Conservation (phyloP, 1,140 invertebrate species). For the Belonocnema kinseyi region DNA sequence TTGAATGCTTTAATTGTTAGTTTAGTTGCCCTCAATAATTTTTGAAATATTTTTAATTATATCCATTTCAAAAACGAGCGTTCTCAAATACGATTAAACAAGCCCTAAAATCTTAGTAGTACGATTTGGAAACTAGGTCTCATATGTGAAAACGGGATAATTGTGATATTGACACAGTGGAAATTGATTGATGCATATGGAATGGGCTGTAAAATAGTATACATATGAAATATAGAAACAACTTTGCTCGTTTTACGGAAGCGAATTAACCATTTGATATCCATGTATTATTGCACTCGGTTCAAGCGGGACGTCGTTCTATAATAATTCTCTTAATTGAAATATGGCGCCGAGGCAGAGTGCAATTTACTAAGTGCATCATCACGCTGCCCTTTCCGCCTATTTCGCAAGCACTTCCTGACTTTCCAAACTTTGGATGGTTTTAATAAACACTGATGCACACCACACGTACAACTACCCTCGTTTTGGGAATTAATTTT, state of each 20-base stretch:
- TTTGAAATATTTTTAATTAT: no score
- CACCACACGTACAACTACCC: background rate
- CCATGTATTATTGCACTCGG: conserved; percentile 6
- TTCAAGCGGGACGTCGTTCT: conserved; percentile 55
- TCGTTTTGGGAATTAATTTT: conserved; percentile 8
- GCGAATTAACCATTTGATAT: conserved; percentile 28
- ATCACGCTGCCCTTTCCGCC: conserved; percentile 35
- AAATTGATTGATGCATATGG: background rate
- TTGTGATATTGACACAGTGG: conserved; percentile 12
- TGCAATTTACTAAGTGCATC: conserved; percentile 56
- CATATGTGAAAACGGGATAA: background rate
- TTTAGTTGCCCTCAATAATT: no score
- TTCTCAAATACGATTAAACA: no score
- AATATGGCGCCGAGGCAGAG: conserved; percentile 55
- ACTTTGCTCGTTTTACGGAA: background rate
- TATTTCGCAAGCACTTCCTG: conserved; percentile 12
- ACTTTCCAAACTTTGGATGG: conserved; percentile 1
- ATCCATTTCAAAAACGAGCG: no score
- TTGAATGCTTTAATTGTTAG: no score
- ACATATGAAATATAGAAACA: background rate
- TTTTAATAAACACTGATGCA: conserved; percentile 10
- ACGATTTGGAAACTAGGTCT: background rate
- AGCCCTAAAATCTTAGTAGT: no score
- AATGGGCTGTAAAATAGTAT: background rate
- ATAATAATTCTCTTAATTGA: conserved; percentile 68